Evolutionary conservation across 2,888 invertebrate species (phyloP).

Genomic region (Drosophila rubida): DNA sequence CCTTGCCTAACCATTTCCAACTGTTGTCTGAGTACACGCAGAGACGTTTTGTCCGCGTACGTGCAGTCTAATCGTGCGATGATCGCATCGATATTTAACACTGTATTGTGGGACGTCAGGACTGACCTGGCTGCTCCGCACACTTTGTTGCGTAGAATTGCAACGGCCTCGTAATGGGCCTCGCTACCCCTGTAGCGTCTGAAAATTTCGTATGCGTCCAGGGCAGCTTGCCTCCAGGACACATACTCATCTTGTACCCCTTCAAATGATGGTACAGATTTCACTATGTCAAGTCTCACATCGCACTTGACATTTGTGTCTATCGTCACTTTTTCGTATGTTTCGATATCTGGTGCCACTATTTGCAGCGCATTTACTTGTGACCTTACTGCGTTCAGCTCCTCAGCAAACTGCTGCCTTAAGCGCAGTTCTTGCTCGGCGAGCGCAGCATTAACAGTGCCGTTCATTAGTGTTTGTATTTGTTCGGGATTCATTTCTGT

Average conservation of each 20-base stretch:
- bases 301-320: background rate
- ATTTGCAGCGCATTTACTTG: background rate
- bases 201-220: background rate
- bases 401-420: background rate
- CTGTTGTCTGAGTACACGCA: background rate
- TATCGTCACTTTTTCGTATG: background rate
- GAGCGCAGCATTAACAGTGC: background rate
- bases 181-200: background rate
- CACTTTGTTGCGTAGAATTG: constrained; percentile 1
- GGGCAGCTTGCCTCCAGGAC: background rate
- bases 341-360: background rate
- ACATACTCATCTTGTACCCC: background rate
- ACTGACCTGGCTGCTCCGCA: background rate
- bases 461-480: background rate
- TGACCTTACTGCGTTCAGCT: background rate
- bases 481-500: background rate
- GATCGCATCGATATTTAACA: background rate
- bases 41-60: constrained; percentile 2
- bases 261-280: background rate
- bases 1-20: no score
- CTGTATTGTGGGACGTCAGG: background rate
- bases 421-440: background rate
- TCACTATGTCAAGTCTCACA: background rate
- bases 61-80: background rate
- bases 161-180: constrained; percentile 1